Conservation (phyloP, 2,797 vertebrate genomes). For the Halcyon leucocephala region DNA sequence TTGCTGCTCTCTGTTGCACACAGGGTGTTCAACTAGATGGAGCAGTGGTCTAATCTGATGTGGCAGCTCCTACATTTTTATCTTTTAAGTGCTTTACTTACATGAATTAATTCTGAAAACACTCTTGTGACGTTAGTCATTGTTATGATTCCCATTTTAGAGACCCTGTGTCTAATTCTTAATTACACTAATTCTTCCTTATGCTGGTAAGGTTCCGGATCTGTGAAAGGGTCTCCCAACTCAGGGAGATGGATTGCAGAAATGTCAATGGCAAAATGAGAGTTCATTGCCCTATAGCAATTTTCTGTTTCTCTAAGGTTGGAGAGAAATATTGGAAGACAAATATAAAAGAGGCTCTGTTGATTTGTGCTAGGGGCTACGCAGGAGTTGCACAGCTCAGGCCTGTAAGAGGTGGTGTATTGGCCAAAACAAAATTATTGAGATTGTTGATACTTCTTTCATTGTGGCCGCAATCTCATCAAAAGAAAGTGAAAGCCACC, state of each 20-base stretch:
- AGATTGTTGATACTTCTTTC: background rate
- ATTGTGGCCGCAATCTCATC: background rate
- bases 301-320: conserved; percentile 38
- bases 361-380: conserved; percentile 17
- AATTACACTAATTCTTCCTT: conserved; percentile 62
- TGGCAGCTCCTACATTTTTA: conserved; percentile 49
- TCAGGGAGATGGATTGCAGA: conserved; percentile 54
- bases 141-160: conserved; percentile 70
- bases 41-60: conserved; percentile 47
- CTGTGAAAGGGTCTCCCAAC: conserved; percentile 54
- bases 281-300: conserved; percentile 56
- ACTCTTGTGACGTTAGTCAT: conserved; percentile 61
- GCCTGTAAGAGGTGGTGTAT: background rate
- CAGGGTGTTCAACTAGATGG: background rate
- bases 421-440: conserved; percentile 7
- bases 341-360: conserved; percentile 4
- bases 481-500: background rate
- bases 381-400: background rate
- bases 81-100: conserved; percentile 59
- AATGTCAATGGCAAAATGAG: conserved; percentile 57
- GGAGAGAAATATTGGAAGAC: background rate
- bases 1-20: background rate
- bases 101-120: conserved; percentile 66
- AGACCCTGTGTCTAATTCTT: conserved; percentile 67
- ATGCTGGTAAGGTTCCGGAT: conserved; percentile 2